These are phyloP conservation scores for Aspiorhynchus laticeps DNA, from an alignment of 2,113 vertebrate genomes.

Conservation along the genomic window DNA sequence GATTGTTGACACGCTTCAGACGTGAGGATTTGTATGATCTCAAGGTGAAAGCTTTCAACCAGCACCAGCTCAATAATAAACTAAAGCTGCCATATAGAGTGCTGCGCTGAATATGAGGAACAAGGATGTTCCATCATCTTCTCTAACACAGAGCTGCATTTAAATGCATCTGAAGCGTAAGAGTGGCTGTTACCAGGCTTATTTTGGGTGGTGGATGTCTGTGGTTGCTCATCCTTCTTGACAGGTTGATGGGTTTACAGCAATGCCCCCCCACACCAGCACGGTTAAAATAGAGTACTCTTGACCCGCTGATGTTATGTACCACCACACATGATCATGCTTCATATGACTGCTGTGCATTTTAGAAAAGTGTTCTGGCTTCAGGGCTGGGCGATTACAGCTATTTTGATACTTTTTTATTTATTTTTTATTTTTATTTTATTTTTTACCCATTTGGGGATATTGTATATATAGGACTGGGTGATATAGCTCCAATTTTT, in stretches of 20 bases:
- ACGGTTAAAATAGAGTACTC: constrained; percentile 63
- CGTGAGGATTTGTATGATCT: constrained; percentile 1
- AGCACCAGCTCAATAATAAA: background rate
- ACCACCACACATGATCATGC: background rate
- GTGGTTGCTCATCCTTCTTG: constrained; percentile 53
- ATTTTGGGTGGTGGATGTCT: constrained; percentile 59
- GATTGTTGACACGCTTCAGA: constrained; percentile 59
- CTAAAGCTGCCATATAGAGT: background rate
- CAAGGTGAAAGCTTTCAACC: background rate
- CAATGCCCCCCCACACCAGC: constrained; percentile 55
- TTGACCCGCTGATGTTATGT: constrained; percentile 36
- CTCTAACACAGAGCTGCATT: constrained; percentile 12
- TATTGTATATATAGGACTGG: constrained; percentile 21
- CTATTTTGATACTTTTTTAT: too few species aligned
- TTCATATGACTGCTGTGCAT: constrained; percentile 32
- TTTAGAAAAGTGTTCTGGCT: constrained; percentile 30
- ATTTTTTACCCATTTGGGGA: background rate
- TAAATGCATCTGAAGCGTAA: constrained; percentile 28
- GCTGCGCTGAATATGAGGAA: background rate
- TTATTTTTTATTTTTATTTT: background rate
- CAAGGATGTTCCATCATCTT: constrained; percentile 15
- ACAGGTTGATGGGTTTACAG: constrained; percentile 62
- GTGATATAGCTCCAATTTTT: background rate
- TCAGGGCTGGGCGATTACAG: background rate
- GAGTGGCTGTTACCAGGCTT: constrained; percentile 38